Conservation (phyloP, 1,140 invertebrate species). For the Drosophila dunni region DNA sequence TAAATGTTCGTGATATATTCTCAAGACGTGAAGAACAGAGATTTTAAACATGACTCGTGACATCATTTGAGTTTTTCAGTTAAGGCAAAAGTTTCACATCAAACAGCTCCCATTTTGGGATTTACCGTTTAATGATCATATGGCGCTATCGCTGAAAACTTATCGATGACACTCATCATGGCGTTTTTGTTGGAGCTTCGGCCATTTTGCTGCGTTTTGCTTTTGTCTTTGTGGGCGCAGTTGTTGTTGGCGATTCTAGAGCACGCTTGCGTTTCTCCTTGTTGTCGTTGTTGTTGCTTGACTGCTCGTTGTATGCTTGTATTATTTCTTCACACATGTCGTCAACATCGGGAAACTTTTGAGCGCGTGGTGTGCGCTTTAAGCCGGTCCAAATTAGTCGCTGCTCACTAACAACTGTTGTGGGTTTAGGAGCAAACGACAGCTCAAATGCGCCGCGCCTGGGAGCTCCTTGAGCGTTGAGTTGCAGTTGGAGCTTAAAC, state of each 20-base stretch:
- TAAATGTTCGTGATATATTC: slow-evolving; percentile 13
- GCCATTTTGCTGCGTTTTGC: slow-evolving; percentile 8
- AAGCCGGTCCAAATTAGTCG: slow-evolving; percentile 67
- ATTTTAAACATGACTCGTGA: not conserved
- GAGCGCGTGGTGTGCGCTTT: slow-evolving; percentile 72
- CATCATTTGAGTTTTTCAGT: not conserved
- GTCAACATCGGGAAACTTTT: slow-evolving; percentile 69
- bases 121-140: slow-evolving; percentile 49
- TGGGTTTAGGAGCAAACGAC: slow-evolving; percentile 38
- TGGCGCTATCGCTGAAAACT: slow-evolving; percentile 24
- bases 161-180: not conserved
- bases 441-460: slow-evolving; percentile 74
- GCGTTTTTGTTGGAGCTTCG: not conserved
- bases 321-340: slow-evolving; percentile 43
- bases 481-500: slow-evolving; percentile 61
- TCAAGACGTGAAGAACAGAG: not conserved
- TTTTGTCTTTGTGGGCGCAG: not conserved
- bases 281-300: not conserved
- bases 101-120: slow-evolving; percentile 27
- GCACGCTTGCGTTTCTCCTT: slow-evolving; percentile 10
- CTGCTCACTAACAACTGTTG: slow-evolving; percentile 31
- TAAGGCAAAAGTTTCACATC: slow-evolving; percentile 33
- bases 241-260: not conserved
- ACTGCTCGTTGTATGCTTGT: slow-evolving; percentile 1
- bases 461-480: slow-evolving; percentile 64